Percentiles rank a stretch among this genome's conserved stretches.
These are phyloP conservation scores for Synanthedon andrenaeformis DNA, from an alignment of 2,888 invertebrate species.

Conservation along the genomic window DNA sequence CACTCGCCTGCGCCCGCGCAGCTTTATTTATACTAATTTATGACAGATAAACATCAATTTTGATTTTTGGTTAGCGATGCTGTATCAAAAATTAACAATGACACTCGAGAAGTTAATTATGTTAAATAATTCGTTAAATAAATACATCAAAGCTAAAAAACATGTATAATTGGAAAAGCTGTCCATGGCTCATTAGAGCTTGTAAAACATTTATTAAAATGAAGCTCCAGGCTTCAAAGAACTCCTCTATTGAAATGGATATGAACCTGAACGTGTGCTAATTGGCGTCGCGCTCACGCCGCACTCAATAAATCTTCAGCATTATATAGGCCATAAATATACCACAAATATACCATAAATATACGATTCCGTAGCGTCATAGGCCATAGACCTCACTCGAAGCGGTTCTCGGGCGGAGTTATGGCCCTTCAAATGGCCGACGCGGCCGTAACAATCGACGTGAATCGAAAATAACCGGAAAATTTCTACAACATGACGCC, in stretches of 20 bases:
- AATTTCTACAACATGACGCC: slow-evolving; percentile 59
- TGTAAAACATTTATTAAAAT: slow-evolving; percentile 26
- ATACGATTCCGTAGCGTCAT: slow-evolving; percentile 42
- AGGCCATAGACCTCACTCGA: slow-evolving; percentile 65
- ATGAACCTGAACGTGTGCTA: slow-evolving; percentile 52
- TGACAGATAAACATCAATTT: slow-evolving; percentile 60
- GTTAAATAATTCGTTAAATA: too few relatives aligned
- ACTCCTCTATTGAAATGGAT: slow-evolving; percentile 19
- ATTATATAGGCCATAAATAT: slow-evolving; percentile 57
- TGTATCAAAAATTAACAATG: slow-evolving; percentile 18
- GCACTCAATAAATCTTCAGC: slow-evolving; percentile 53
- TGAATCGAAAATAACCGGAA: slow-evolving; percentile 69
- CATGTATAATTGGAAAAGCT: not conserved
- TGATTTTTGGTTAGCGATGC: slow-evolving; percentile 37
- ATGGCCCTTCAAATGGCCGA: slow-evolving; percentile 46
- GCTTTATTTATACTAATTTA: slow-evolving; percentile 63
- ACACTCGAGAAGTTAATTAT: slow-evolving; percentile 1
- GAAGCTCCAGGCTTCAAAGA: slow-evolving; percentile 8
- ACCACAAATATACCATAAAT: slow-evolving; percentile 44
- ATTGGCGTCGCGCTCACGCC: slow-evolving; percentile 30
- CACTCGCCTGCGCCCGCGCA: slow-evolving; percentile 34
- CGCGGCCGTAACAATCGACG: slow-evolving; percentile 54
- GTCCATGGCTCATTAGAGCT: slow-evolving; percentile 32
- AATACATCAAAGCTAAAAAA: too few relatives aligned
- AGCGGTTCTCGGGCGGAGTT: slow-evolving; percentile 41